A percentile compares a stretch with the other conserved stretches of the same genome.
These are phyloP conservation scores for Siderastrea radians DNA, from an alignment of 92 coral and sea anemone genomes.

Conservation along the genomic window DNA sequence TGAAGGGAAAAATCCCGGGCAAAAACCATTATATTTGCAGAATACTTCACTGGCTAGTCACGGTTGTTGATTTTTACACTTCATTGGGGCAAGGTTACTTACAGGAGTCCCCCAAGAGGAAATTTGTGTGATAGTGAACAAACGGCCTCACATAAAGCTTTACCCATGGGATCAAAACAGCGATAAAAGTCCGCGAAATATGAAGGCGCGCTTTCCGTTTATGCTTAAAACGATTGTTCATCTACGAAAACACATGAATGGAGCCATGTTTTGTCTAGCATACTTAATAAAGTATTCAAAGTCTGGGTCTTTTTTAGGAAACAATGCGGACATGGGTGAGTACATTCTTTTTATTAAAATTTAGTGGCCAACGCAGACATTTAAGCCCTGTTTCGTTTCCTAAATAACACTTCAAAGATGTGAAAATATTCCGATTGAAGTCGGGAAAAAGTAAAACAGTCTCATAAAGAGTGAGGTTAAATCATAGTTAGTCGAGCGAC, in stretches of 20 bases:
- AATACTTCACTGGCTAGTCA: conserved; percentile 36
- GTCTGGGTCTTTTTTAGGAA: background rate
- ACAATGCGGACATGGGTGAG: background rate
- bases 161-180: background rate
- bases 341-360: background rate
- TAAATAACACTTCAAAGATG: background rate
- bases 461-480: background rate
- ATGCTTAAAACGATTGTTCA: too few relatives aligned
- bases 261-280: background rate
- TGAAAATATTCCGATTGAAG: background rate
- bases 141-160: background rate
- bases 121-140: background rate
- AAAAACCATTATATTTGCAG: conserved; percentile 47
- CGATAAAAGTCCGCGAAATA: background rate
- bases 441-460: background rate
- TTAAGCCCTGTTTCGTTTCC: background rate
- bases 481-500: too few relatives aligned
- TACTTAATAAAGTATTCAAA: background rate
- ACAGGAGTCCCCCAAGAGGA: background rate
- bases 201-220: too few relatives aligned
- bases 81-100: background rate
- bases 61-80: conserved; percentile 26
- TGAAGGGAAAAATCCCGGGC: too few relatives aligned
- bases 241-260: too few relatives aligned
- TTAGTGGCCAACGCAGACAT: background rate